Evolutionary conservation across 2,113 vertebrate genomes (phyloP).

Genomic region (Argyrosomus japonicus): DNA sequence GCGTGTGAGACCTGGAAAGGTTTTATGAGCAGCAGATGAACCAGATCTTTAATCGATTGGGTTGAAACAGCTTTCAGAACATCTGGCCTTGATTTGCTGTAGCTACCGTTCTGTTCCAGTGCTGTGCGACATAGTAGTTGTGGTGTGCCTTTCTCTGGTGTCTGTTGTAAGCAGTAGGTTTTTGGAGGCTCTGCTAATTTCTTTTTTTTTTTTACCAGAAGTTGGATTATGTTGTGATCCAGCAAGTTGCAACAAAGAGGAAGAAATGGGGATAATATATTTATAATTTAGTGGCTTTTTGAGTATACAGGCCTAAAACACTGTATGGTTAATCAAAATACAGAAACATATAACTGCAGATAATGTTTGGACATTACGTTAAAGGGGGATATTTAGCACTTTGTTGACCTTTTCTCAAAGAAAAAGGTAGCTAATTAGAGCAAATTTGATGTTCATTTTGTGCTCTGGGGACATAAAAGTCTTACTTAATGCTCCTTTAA

Average conservation of each 20-base stretch:
- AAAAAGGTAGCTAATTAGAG: background rate
- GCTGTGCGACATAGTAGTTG: conserved; percentile 43
- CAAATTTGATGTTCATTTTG: background rate
- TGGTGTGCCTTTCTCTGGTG: conserved; percentile 61
- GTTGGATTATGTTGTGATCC: background rate
- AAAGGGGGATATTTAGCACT: background rate
- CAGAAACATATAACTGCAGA: background rate
- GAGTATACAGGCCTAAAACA: background rate
- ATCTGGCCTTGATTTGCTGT: conserved; percentile 38
- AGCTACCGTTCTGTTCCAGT: conserved; percentile 43
- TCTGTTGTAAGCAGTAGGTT: conserved; percentile 32
- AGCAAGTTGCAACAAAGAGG: background rate
- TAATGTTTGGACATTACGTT: background rate
- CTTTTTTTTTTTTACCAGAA: background rate
- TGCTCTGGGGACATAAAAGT: conserved; percentile 1
- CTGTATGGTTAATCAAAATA: background rate
- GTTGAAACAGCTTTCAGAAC: conserved; percentile 17
- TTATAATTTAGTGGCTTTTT: background rate
- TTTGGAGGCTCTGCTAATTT: conserved; percentile 24
- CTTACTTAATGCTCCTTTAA: conserved; percentile 3
- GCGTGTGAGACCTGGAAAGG: background rate
- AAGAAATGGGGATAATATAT: background rate
- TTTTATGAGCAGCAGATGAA: conserved; percentile 23
- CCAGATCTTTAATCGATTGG: background rate
- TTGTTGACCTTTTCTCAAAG: background rate